Evolutionary conservation across 2,888 invertebrate genomes (phyloP).

Genomic region (Acanthosepion lycidas): DNA sequence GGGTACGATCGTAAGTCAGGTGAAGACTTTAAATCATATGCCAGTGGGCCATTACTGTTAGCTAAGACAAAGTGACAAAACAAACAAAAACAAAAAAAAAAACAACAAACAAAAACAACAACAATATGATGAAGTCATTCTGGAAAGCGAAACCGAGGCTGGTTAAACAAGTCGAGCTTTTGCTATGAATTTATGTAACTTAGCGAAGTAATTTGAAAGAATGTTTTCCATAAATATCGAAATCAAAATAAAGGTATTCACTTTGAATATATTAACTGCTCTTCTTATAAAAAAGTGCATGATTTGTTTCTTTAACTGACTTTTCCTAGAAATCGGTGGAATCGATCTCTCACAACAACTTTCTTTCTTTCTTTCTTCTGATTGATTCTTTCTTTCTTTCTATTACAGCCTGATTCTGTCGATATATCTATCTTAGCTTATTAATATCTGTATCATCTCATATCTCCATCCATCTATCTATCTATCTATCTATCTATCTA

Average conservation of each 20-base stretch:
- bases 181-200: not conserved
- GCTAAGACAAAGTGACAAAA: not conserved
- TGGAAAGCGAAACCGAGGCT: not conserved
- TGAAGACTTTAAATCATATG: slow-evolving; percentile 33
- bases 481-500: too few relatives aligned
- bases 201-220: not conserved
- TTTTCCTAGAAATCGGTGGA: too few relatives aligned
- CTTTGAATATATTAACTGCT: not conserved
- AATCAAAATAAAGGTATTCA: not conserved
- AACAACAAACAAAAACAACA: too few relatives aligned
- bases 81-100: not conserved
- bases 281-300: not conserved
- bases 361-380: too few relatives aligned
- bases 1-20: not conserved
- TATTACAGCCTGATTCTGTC: too few relatives aligned
- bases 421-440: too few relatives aligned
- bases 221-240: not conserved
- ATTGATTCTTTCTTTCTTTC: too few relatives aligned
- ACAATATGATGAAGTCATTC: not conserved
- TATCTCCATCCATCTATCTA: too few relatives aligned
- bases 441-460: too few relatives aligned
- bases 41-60: not conserved
- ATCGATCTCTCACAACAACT: too few relatives aligned
- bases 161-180: not conserved
- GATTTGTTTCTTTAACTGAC: too few relatives aligned